Base-by-base conservation (phyloP, 2,113 vertebrate species). In the Eulemur rufifrons region DNA sequence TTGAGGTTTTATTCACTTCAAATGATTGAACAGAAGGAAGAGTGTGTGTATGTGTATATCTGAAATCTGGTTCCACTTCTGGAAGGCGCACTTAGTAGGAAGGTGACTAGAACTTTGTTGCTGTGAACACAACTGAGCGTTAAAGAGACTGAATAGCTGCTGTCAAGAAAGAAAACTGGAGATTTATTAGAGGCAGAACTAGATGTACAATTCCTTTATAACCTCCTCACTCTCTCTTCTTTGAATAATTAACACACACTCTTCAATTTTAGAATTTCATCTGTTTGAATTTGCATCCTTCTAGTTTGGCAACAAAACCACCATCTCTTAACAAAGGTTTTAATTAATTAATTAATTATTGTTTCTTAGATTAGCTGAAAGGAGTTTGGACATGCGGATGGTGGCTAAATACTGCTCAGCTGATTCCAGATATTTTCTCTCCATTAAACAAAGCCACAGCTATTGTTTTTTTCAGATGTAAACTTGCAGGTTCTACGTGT, bases 251-350 rank as follows among this genome's bases (percentile, higher is more conserved):
- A 93, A 96, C 23, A 87, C 63, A 69, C 29, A 54, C 7, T 66
- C 71, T 97, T 83, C 89, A 92, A 69, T 97, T 97, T 94, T 88
- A 97, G 93, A 95, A 97, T 95, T 68, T 98, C 71, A 84, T 95
- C 94, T 96, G 77, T 86, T 95, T 91, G 86, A 76, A 63, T 96
- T 96, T 97, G 50, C 71, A 54, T 89, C 37, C 23, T 27, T 95
- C 64, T 68, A 69, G 81, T 94, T 78, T 93, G 89, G 89, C 87
- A 96, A 97, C 86, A 97, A 90, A 94, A 47, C 42, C 74, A 47
- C 64, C 84, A 66, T 87, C 56, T 92, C 89, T 93, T 96, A 95
- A 86, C 10, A 78, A 61, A 61, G 42, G 68, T 96, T 83, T 52
- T 37, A 96, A 86, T 94, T 87, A 91, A 86, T 94, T 87, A 91